Percentiles rank a stretch among this genome's conserved stretches.
Evolutionary conservation across 1,140 invertebrate species (phyloP).

Genomic region (Triops longicaudatus): DNA sequence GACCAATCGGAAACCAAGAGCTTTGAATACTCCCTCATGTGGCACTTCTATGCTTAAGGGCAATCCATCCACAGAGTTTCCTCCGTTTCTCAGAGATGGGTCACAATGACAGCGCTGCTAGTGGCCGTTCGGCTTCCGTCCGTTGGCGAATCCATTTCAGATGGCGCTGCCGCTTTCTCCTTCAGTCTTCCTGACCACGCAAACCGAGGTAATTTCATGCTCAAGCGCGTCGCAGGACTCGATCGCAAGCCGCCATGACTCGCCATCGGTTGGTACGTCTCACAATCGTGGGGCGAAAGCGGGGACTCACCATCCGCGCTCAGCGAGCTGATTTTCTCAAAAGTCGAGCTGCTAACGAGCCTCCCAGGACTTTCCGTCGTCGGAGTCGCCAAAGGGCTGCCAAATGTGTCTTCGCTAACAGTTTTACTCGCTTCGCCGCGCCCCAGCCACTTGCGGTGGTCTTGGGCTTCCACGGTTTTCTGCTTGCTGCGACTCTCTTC

Average conservation of each 20-base stretch:
- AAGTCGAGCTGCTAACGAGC: conserved; percentile 22
- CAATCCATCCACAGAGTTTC: background rate
- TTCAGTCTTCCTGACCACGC: background rate
- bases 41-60: background rate
- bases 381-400: conserved; percentile 15
- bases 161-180: background rate
- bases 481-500: conserved; percentile 57
- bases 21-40: background rate
- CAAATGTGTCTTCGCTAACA: conserved; percentile 16
- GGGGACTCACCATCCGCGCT: background rate
- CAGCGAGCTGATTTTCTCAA: conserved; percentile 26
- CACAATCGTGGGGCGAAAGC: background rate
- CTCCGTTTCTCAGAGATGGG: background rate
- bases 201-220: background rate
- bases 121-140: background rate
- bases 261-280: background rate
- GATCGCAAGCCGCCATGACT: background rate
- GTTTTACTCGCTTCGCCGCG: conserved; percentile 23
- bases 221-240: background rate
- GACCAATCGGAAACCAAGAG: background rate
- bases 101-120: background rate
- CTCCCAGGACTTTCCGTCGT: background rate
- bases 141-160: background rate
- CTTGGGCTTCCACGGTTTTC: conserved; percentile 42
- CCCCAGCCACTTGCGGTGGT: conserved; percentile 55